phyloP scores from a whole-genome alignment of 2,797 vertebrate genomes.

The Tachyglossus aculeatus region DNA sequence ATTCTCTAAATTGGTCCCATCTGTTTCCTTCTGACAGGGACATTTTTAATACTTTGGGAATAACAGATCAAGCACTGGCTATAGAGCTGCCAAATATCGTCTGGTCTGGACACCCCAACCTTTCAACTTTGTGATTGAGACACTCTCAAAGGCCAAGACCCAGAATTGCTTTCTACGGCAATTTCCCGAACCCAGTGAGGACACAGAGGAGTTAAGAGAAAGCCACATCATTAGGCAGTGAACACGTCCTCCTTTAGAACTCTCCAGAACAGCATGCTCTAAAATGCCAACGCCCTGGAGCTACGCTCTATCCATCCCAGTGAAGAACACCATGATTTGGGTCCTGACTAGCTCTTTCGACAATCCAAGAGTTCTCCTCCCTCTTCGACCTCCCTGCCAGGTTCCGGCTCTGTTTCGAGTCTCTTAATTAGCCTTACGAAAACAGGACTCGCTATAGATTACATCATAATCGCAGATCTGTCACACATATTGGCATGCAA shows the following conservation, averaged over 20 bases:
- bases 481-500: slow-evolving; percentile 1
- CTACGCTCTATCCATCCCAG: slow-evolving; percentile 12
- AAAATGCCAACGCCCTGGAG: not conserved
- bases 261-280: slow-evolving; percentile 45
- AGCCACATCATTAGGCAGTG: slow-evolving; percentile 7
- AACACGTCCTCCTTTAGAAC: slow-evolving; percentile 4
- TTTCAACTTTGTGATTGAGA: not conserved
- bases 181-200: too few species aligned
- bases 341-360: not conserved
- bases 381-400: slow-evolving; percentile 16
- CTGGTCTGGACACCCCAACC: not conserved
- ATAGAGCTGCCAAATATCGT: not conserved
- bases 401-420: slow-evolving; percentile 7
- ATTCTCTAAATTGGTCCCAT: too few species aligned
- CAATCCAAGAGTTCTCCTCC: too few species aligned
- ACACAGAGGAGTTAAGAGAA: not conserved
- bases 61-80: too few species aligned
- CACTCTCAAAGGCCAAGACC: not conserved
- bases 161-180: not conserved
- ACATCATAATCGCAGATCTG: not conserved
- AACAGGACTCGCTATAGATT: slow-evolving; percentile 40
- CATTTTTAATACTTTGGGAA: too few species aligned
- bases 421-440: slow-evolving; percentile 21
- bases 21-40: too few species aligned
- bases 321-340: not conserved